These are phyloP conservation scores for Monodelphis domestica DNA, from an alignment of 2,797 vertebrate species.

Conservation along the genomic window DNA sequence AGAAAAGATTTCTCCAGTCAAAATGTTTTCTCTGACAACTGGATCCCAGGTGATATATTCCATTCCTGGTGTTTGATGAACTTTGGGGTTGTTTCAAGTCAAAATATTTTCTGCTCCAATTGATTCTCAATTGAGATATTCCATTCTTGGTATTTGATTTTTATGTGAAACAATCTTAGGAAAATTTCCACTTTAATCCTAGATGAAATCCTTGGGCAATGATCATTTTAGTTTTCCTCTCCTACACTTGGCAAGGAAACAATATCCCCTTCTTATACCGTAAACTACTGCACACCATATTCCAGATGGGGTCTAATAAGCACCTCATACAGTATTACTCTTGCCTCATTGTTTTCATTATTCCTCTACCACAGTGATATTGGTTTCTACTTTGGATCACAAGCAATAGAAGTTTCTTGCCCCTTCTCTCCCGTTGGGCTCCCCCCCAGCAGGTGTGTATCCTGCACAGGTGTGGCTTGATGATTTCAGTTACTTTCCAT, in stretches of 20 bases:
- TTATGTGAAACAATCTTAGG: slow-evolving; percentile 4
- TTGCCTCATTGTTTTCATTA: neutral
- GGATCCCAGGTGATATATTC: neutral
- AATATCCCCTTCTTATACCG: neutral
- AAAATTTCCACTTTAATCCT: neutral
- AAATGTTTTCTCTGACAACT: neutral
- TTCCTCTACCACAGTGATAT: neutral
- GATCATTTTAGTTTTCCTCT: neutral
- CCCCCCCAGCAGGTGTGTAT: neutral
- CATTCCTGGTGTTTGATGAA: neutral
- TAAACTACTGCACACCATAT: neutral
- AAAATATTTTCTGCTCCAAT: neutral
- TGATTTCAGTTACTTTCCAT: neutral
- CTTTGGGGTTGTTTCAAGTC: neutral
- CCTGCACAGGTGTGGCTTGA: neutral
- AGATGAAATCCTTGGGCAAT: neutral
- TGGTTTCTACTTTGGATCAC: neutral
- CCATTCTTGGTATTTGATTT: neutral
- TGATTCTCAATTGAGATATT: neutral
- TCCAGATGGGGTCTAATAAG: neutral
- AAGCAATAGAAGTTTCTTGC: neutral
- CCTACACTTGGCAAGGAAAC: neutral
- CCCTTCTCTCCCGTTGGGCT: neutral
- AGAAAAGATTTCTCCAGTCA: neutral
- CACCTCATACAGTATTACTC: neutral